Evolutionary conservation across 2,797 vertebrate genomes (phyloP).

Genomic region (Macrochelys suwanniensis): DNA sequence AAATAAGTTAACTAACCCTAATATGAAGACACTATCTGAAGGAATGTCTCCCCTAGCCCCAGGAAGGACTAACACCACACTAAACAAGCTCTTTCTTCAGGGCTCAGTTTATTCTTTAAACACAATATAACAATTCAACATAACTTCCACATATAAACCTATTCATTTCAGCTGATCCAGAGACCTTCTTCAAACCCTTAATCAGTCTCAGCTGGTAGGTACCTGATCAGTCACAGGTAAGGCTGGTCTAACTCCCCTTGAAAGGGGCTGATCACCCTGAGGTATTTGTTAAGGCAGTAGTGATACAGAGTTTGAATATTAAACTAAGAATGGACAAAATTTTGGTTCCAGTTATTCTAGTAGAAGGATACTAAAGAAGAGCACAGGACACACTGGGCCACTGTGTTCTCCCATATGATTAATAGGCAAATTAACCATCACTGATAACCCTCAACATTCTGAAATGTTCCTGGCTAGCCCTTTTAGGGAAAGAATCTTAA

Average conservation of each 20-base stretch:
- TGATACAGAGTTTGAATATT: not conserved
- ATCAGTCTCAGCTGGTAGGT: not conserved
- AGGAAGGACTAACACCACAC: not conserved
- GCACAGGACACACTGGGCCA: slow-evolving; percentile 35
- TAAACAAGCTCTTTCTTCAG: not conserved
- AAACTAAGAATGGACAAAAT: slow-evolving; percentile 10
- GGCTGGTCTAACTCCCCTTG: not conserved
- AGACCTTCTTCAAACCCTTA: not conserved
- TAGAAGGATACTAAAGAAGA: slow-evolving; percentile 22
- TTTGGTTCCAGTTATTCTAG: not conserved
- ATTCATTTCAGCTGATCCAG: not conserved
- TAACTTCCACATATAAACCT: not conserved
- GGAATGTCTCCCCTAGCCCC: no score
- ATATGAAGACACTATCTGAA: not conserved
- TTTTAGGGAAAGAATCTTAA: slow-evolving; percentile 71
- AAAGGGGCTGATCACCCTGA: not conserved
- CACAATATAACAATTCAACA: not conserved
- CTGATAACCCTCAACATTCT: slow-evolving; percentile 62
- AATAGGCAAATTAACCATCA: slow-evolving; percentile 72
- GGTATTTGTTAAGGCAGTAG: not conserved
- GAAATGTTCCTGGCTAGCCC: slow-evolving; percentile 60
- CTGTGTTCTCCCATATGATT: slow-evolving; percentile 61
- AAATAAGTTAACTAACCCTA: not conserved
- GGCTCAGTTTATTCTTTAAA: not conserved
- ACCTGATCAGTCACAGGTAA: not conserved